Conservation (phyloP, 2,888 invertebrate genomes). For the Drosophila suboccidentalis region DNA sequence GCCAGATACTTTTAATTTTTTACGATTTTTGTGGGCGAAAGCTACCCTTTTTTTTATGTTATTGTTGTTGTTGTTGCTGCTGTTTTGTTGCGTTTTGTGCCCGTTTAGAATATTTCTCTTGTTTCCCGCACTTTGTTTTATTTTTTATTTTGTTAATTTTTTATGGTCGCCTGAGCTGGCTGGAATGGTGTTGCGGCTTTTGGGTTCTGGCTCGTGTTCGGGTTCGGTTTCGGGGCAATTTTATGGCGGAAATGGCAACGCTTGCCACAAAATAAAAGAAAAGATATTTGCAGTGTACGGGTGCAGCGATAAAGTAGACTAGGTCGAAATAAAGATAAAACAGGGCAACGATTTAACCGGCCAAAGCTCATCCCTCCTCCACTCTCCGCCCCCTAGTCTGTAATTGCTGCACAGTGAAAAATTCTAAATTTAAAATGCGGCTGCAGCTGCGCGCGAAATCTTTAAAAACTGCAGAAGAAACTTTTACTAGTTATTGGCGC, state of each 20-base stretch:
- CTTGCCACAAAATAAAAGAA: slow-evolving; percentile 79
- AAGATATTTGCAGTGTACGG: slow-evolving; percentile 61
- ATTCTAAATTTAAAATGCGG: slow-evolving; percentile 49
- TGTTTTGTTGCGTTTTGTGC: slow-evolving; percentile 31
- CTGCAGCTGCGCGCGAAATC: slow-evolving; percentile 41
- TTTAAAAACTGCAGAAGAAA: slow-evolving; percentile 47
- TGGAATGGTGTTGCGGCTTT: slow-evolving; percentile 54
- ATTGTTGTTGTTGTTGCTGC: neutral
- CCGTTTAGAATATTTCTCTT: slow-evolving; percentile 73
- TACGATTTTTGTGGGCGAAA: slow-evolving; percentile 73
- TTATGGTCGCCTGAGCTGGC: slow-evolving; percentile 64
- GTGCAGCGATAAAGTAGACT: slow-evolving; percentile 75
- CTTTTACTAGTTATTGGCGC: slow-evolving; percentile 72
- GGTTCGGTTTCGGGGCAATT: slow-evolving; percentile 42
- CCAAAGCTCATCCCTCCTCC: neutral
- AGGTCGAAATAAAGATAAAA: slow-evolving; percentile 80
- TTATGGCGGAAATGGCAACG: slow-evolving; percentile 79
- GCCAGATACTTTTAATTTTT: slow-evolving; percentile 78
- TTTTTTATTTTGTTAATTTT: slow-evolving; percentile 76
- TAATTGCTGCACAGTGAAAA: slow-evolving; percentile 47
- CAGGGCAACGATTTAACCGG: slow-evolving; percentile 61
- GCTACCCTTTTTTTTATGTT: slow-evolving; percentile 41
- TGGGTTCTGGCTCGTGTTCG: slow-evolving; percentile 30
- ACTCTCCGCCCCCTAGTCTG: slow-evolving; percentile 9
- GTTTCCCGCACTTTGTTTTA: slow-evolving; percentile 36